A percentile compares a stretch with the other conserved stretches of the same genome.
phyloP scores from a whole-genome alignment of 2,113 vertebrate species.

The Aspidoscelis tigris region DNA sequence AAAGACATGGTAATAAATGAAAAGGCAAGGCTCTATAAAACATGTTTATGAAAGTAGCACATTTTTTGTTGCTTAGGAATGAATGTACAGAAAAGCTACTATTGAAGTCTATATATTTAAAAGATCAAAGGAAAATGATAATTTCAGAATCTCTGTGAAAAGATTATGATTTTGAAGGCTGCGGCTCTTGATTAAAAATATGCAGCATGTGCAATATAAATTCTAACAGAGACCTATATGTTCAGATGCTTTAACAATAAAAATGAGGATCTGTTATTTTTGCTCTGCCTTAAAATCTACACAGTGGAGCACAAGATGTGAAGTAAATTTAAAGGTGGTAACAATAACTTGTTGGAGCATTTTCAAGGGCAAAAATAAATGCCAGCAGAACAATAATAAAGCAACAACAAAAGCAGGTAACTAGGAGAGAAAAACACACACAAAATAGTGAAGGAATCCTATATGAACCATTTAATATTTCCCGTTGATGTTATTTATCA shows the following conservation, averaged over 20 bases:
- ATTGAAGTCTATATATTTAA: background rate
- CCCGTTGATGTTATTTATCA: background rate
- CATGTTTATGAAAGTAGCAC: conserved; percentile 52
- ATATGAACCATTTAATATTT: background rate
- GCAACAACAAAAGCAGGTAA: background rate
- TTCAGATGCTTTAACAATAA: background rate
- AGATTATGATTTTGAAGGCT: conserved; percentile 13
- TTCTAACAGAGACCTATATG: conserved; percentile 1
- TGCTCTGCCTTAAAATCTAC: background rate
- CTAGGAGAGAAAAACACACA: too few species aligned
- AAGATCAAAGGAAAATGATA: conserved; percentile 36
- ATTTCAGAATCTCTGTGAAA: background rate
- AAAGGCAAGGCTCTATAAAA: conserved; percentile 37
- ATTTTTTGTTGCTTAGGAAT: conserved; percentile 28
- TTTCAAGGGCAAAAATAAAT: conserved; percentile 17
- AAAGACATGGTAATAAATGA: conserved; percentile 42
- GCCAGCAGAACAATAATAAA: background rate
- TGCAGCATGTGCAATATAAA: conserved; percentile 11
- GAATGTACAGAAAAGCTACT: conserved; percentile 21
- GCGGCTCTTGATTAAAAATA: conserved; percentile 26
- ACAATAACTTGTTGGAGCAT: background rate
- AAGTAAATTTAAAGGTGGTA: conserved; percentile 1
- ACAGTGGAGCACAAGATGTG: background rate
- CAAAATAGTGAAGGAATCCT: background rate
- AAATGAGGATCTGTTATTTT: background rate